These are phyloP conservation scores for Scaptomyza polygonia DNA, from an alignment of 2,888 invertebrate genomes.

Conservation along the genomic window DNA sequence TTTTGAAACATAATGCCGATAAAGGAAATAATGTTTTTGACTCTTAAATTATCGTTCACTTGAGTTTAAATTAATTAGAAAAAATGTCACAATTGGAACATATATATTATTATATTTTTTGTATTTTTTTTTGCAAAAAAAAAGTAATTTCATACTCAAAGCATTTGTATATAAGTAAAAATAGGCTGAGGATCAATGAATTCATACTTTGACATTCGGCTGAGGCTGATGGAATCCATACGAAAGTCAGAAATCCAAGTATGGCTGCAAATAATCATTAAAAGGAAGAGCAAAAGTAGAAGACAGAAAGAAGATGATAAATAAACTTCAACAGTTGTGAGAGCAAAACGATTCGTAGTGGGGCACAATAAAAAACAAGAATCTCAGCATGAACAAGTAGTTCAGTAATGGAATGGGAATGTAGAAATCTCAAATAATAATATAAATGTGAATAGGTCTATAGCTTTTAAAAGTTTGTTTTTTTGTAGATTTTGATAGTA, in stretches of 20 bases:
- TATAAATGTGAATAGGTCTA: no score
- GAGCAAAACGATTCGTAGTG: constrained; percentile 22
- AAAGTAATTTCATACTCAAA: constrained; percentile 62
- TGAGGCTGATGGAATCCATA: constrained; percentile 85
- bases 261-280: constrained; percentile 83
- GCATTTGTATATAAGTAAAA: constrained; percentile 53
- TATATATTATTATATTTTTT: constrained; percentile 57
- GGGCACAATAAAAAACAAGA: constrained; percentile 7
- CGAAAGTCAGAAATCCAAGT: constrained; percentile 84
- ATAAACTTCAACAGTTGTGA: constrained; percentile 58
- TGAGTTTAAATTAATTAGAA: constrained; percentile 28
- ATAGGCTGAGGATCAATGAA: constrained; percentile 69
- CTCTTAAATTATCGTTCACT: constrained; percentile 15
- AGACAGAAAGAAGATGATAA: constrained; percentile 71
- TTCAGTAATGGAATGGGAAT: background rate
- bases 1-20: constrained; percentile 46
- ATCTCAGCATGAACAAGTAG: constrained; percentile 12
- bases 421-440: background rate
- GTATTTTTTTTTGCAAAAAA: constrained; percentile 53
- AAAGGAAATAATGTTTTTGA: constrained; percentile 25
- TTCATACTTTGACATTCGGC: constrained; percentile 88
- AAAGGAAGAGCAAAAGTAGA: constrained; percentile 77
- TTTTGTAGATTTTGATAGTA: no score
- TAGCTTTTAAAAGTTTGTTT: no score
- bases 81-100: constrained; percentile 50